Conservation (phyloP, 2,797 vertebrate species). For the Menidia menidia region DNA sequence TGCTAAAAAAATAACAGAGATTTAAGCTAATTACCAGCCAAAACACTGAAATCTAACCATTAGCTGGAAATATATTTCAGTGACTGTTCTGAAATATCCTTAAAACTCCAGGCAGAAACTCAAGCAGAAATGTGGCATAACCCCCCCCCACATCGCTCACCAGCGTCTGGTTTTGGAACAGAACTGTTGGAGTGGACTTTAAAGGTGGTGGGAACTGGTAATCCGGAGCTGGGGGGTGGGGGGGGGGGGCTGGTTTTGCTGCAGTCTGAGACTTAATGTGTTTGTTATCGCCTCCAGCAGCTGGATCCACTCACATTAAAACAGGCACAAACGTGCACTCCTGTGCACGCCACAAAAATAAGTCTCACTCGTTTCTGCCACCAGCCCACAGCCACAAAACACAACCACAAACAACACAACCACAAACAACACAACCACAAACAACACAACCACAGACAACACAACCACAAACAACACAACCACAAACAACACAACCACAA, state of each 20-base stretch:
- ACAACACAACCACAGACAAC: too few relatives aligned
- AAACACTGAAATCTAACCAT: not conserved
- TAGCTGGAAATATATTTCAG: not conserved
- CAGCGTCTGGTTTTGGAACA: not conserved
- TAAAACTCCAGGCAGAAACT: constrained; percentile 4
- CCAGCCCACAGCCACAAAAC: not conserved
- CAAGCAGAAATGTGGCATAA: not conserved
- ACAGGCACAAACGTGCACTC: constrained; percentile 3
- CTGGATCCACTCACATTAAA: constrained; percentile 40
- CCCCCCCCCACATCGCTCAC: constrained; percentile 6
- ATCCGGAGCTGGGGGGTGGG: constrained; percentile 22
- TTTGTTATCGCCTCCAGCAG: constrained; percentile 69
- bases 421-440: too few relatives aligned
- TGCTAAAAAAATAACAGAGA: too few relatives aligned
- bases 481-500: too few relatives aligned
- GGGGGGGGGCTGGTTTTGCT: constrained; percentile 35
- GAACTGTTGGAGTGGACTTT: constrained; percentile 26
- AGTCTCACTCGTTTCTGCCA: constrained; percentile 2
- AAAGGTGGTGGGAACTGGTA: constrained; percentile 39
- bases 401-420: constrained; percentile 13
- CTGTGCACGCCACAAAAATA: too few relatives aligned
- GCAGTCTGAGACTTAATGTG: constrained; percentile 50
- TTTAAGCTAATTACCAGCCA: too few relatives aligned
- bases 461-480: too few relatives aligned
- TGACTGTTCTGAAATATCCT: not conserved